These are phyloP conservation scores for Limosa lapponica DNA, from an alignment of 2,797 vertebrate species.

Conservation along the genomic window DNA sequence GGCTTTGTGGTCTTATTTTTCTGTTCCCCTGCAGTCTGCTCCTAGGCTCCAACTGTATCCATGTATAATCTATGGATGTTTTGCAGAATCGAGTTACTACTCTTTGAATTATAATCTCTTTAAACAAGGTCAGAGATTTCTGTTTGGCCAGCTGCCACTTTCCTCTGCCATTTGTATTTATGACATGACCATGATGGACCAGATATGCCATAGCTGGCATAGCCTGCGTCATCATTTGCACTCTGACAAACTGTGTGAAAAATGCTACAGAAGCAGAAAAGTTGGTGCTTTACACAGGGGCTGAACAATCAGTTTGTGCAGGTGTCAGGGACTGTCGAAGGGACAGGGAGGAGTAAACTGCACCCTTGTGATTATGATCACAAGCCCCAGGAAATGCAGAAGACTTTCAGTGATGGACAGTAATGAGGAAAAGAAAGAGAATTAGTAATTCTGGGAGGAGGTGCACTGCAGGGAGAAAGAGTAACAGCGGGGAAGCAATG, in stretches of 20 bases:
- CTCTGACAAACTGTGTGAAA: not conserved
- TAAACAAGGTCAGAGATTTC: constrained; percentile 20
- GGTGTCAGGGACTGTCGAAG: not conserved
- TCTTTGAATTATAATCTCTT: constrained; percentile 17
- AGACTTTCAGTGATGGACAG: not conserved
- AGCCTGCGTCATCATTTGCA: not conserved
- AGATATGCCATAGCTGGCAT: not conserved
- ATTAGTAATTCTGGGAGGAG: not conserved
- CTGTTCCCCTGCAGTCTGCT: not conserved
- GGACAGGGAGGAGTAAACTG: not conserved
- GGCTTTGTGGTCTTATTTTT: constrained; percentile 12
- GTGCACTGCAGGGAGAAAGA: not conserved
- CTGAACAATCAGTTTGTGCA: not conserved
- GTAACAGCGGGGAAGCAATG: not conserved
- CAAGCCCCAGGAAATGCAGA: not conserved
- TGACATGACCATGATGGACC: not conserved
- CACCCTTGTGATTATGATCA: not conserved
- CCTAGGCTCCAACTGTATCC: not conserved
- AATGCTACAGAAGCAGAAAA: not conserved
- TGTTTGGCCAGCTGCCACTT: constrained; percentile 38
- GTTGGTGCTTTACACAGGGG: not conserved
- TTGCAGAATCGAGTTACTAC: constrained; percentile 1
- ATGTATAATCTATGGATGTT: not conserved
- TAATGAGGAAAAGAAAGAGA: constrained; percentile 25
- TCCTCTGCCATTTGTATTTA: constrained; percentile 2